phyloP scores from a whole-genome alignment of 2,888 invertebrate species.

The Gordius sp. region DNA sequence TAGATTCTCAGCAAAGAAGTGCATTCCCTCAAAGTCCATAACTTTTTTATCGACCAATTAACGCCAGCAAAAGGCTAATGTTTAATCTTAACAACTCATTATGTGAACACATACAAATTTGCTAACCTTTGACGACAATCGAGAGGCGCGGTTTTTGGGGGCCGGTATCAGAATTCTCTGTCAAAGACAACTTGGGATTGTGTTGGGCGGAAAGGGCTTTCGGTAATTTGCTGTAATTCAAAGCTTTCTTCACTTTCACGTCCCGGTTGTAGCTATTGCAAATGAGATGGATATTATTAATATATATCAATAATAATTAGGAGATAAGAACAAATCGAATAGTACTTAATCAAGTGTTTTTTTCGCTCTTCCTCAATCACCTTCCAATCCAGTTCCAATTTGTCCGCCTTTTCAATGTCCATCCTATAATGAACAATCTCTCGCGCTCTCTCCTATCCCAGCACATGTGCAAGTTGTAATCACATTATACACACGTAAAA shows the following conservation, averaged over 20 bases:
- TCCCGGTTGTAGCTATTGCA: neutral
- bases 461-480: too few species aligned
- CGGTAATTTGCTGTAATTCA: neutral
- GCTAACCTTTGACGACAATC: constrained; percentile 22
- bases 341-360: constrained; percentile 19
- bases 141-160: constrained; percentile 21
- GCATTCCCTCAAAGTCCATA: too few species aligned
- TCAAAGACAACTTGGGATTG: neutral
- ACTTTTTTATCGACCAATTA: too few species aligned
- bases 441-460: neutral
- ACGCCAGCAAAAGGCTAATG: too few species aligned
- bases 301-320: neutral
- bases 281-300: constrained; percentile 16
- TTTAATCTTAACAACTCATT: too few species aligned
- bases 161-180: neutral
- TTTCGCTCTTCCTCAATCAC: constrained; percentile 38
- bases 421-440: constrained; percentile 39
- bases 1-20: too few species aligned
- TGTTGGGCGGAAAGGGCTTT: neutral
- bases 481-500: too few species aligned
- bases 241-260: neutral
- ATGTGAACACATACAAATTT: too few species aligned
- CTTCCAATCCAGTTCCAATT: constrained; percentile 37
- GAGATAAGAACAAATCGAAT: neutral
- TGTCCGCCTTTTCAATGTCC: constrained; percentile 36